Percentiles rank a stretch among this genome's conserved stretches.
phyloP scores from a whole-genome alignment of 2,113 vertebrate species.

The Xiphias gladius region DNA sequence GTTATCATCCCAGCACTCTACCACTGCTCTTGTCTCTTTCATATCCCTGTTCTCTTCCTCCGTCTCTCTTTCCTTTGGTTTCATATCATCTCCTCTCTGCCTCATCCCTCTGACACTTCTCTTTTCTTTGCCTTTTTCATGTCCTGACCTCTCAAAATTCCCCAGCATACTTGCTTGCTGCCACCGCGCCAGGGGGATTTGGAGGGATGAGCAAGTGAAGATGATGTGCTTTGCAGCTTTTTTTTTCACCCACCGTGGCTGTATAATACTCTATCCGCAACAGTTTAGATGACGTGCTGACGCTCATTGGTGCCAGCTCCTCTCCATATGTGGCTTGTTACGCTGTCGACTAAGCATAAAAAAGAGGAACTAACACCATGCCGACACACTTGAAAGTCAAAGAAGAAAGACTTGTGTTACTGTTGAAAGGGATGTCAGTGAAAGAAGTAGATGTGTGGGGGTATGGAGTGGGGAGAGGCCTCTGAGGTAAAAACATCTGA shows the following conservation, averaged over 20 bases:
- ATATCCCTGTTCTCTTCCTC: slow-evolving; percentile 22
- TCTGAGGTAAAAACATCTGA: slow-evolving; percentile 60
- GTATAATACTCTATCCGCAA: slow-evolving; percentile 64
- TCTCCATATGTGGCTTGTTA: slow-evolving; percentile 37
- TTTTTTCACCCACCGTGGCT: slow-evolving; percentile 33
- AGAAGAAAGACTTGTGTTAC: slow-evolving; percentile 54
- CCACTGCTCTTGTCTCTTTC: slow-evolving; percentile 41
- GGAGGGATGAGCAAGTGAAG: slow-evolving; percentile 69
- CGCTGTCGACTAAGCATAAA: slow-evolving; percentile 58
- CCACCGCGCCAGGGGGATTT: slow-evolving; percentile 64
- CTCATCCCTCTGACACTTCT: slow-evolving; percentile 45
- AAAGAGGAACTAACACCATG: slow-evolving; percentile 29
- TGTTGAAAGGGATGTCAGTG: slow-evolving; percentile 60
- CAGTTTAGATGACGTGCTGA: slow-evolving; percentile 61
- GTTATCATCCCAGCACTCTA: slow-evolving; percentile 53
- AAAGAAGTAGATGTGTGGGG: slow-evolving; percentile 12
- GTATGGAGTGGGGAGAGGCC: neutral
- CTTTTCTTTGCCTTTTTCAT: slow-evolving; percentile 51
- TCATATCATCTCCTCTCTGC: slow-evolving; percentile 54
- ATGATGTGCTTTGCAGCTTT: slow-evolving; percentile 75
- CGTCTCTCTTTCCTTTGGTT: neutral
- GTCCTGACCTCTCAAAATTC: slow-evolving; percentile 74
- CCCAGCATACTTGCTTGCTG: slow-evolving; percentile 57
- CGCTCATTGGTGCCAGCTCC: slow-evolving; percentile 31
- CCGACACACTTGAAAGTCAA: slow-evolving; percentile 31